Conservation (phyloP, 2,113 vertebrate genomes). For the Trichomycterus rosablanca region DNA sequence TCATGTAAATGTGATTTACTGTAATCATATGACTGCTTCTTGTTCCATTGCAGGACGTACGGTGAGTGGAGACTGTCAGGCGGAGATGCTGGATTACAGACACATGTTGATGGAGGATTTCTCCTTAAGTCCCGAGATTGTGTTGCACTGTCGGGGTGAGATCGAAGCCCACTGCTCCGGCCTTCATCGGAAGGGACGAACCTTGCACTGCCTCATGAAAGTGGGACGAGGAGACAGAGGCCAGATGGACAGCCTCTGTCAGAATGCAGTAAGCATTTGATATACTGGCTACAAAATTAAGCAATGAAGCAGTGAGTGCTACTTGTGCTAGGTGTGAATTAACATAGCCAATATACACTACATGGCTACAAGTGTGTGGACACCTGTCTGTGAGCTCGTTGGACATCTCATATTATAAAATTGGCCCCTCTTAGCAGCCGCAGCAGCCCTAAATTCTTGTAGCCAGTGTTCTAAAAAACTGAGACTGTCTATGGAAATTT, state of each 20-base stretch:
- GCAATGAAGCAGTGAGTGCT: no score
- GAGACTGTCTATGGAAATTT: no score
- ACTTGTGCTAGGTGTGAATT: no score
- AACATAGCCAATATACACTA: no score
- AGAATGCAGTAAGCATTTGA: slow-evolving; percentile 82
- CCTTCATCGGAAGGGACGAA: slow-evolving; percentile 80
- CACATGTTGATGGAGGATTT: slow-evolving; percentile 90
- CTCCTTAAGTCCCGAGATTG: slow-evolving; percentile 82
- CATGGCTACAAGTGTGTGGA: no score
- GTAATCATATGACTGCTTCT: background rate
- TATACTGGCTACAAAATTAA: no score
- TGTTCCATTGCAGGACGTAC: slow-evolving; percentile 66
- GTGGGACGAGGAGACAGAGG: slow-evolving; percentile 80
- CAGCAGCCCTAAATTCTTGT: no score
- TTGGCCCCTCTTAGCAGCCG: no score
- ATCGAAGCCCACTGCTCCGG: slow-evolving; percentile 84
- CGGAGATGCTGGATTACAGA: slow-evolving; percentile 84
- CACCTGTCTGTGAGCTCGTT: no score
- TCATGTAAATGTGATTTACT: no score
- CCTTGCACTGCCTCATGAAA: slow-evolving; percentile 84
- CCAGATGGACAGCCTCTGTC: slow-evolving; percentile 75
- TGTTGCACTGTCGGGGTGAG: slow-evolving; percentile 82
- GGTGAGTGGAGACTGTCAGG: slow-evolving; percentile 85
- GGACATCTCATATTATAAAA: no score
- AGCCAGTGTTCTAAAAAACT: no score